Evolutionary conservation across 2,113 vertebrate genomes (phyloP).

Genomic region (Nannospalax galili): DNA sequence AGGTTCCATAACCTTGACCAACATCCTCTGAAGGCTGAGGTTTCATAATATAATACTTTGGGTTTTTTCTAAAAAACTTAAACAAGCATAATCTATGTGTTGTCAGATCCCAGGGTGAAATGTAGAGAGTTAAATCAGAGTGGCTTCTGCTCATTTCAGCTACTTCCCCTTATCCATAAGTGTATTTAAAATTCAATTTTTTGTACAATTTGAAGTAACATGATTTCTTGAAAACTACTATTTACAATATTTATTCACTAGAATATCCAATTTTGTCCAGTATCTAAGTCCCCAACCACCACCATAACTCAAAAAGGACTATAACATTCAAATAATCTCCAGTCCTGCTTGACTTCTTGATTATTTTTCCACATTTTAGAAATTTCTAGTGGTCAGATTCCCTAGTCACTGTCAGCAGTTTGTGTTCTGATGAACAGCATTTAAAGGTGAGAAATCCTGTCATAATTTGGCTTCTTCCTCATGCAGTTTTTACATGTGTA

Average conservation of each 20-base stretch:
- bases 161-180: slow-evolving; percentile 19
- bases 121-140: neutral
- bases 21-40: neutral
- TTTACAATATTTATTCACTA: slow-evolving; percentile 7
- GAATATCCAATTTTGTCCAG: neutral
- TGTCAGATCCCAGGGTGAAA: neutral
- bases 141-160: neutral
- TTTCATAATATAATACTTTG: slow-evolving; percentile 33
- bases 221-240: neutral
- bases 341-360: neutral
- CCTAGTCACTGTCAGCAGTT: neutral
- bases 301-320: neutral
- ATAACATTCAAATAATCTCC: slow-evolving; percentile 23
- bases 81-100: neutral
- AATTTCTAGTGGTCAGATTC: neutral
- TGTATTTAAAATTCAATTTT: neutral
- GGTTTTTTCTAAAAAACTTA: neutral
- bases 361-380: slow-evolving; percentile 32
- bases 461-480: slow-evolving; percentile 36
- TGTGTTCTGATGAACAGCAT: slow-evolving; percentile 15
- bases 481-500: neutral
- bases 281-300: neutral
- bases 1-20: neutral
- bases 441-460: slow-evolving; percentile 43
- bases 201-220: slow-evolving; percentile 12